Conservation (phyloP, 1,140 invertebrate genomes). For the honey bee (Apis mellifera) region Amel_HAv3.1 CM009945.2:5132501-5133000, state of each 20-base stretch:
- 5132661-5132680: conserved; percentile 4
- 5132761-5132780: conserved; percentile 69
- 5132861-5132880: neutral
- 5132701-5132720: conserved; percentile 69
- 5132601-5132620: conserved; percentile 21
- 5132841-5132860: neutral
- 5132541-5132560: neutral
- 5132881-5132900: too few species aligned
- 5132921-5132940: conserved; percentile 20
- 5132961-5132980: conserved; percentile 8
- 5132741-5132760: conserved; percentile 73
- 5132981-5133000: conserved; percentile 3
- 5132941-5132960: conserved; percentile 61
- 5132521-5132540: too few species aligned
- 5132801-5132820: conserved; percentile 35
- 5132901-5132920: neutral
- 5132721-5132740: conserved; percentile 67
- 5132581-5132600: conserved; percentile 3
- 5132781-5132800: conserved; percentile 56
- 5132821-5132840: conserved; percentile 42
- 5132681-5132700: neutral
- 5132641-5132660: neutral
- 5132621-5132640: neutral
- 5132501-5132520: too few species aligned
- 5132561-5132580: neutral